Evolutionary conservation across 2,888 invertebrate genomes (phyloP).

Genomic region (Aromia moschata): DNA sequence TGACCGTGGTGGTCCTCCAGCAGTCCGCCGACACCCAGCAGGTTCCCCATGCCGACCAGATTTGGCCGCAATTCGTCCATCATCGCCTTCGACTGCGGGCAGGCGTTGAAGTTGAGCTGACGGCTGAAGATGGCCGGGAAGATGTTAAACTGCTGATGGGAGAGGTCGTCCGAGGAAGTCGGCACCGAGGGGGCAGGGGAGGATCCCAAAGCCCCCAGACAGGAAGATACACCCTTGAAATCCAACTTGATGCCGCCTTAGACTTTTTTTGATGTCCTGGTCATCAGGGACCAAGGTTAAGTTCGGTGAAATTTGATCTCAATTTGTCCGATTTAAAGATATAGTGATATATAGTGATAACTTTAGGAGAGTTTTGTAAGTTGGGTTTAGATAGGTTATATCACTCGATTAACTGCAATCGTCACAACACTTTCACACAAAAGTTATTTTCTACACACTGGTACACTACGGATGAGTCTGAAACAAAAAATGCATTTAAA

Average conservation of each 20-base stretch:
- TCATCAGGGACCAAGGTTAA: slow-evolving; percentile 32
- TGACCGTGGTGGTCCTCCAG: slow-evolving; percentile 80
- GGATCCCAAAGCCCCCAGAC: slow-evolving; percentile 70
- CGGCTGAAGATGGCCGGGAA: slow-evolving; percentile 91
- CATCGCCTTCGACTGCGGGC: slow-evolving; percentile 75
- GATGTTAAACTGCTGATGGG: slow-evolving; percentile 87
- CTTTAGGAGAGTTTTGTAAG: too few relatives aligned
- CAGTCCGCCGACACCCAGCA: slow-evolving; percentile 80
- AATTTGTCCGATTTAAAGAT: too few relatives aligned
- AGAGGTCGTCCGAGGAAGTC: slow-evolving; percentile 64
- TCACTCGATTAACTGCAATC: slow-evolving; percentile 4
- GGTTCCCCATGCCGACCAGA: slow-evolving; percentile 79
- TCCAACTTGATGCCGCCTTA: slow-evolving; percentile 76
- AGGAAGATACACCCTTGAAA: slow-evolving; percentile 81
- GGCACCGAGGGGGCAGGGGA: slow-evolving; percentile 65
- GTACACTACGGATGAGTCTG: neutral
- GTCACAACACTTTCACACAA: slow-evolving; percentile 19
- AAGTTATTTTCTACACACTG: slow-evolving; percentile 3
- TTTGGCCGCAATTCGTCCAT: slow-evolving; percentile 90
- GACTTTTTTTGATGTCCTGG: slow-evolving; percentile 38
- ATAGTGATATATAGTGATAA: too few relatives aligned
- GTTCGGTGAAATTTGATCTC: too few relatives aligned
- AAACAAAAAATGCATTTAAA: neutral
- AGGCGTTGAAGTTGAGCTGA: slow-evolving; percentile 82
- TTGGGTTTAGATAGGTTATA: too few relatives aligned